Percentiles rank a stretch among this genome's conserved stretches.
phyloP scores from a whole-genome alignment of 2,113 vertebrate species.

The Okapia johnstoni region DNA sequence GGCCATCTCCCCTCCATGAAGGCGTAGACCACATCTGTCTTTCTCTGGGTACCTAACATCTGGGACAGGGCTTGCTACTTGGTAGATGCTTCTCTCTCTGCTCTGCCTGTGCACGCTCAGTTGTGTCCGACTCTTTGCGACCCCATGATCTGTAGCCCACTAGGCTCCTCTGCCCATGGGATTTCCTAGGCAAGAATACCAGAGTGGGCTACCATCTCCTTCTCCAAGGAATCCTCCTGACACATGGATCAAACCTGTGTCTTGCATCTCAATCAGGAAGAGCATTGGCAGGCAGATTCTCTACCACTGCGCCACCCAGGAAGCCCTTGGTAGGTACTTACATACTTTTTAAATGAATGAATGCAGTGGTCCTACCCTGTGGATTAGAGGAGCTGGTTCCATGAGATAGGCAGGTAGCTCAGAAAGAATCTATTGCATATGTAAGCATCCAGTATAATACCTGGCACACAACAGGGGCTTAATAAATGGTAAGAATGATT shows the following conservation, averaged over 20 bases:
- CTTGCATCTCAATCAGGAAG: not conserved
- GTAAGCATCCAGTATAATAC: not conserved
- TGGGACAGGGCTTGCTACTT: not conserved
- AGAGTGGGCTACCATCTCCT: not conserved
- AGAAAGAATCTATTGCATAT: not conserved
- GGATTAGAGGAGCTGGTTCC: not conserved
- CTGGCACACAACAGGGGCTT: not conserved
- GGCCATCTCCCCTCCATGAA: not conserved
- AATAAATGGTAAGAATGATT: not conserved
- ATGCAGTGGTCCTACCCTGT: not conserved
- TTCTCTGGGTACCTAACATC: not conserved
- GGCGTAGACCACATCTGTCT: not conserved
- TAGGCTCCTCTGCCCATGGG: not conserved
- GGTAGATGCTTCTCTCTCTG: not conserved
- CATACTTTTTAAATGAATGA: not conserved
- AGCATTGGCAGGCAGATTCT: not conserved
- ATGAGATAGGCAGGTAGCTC: not conserved
- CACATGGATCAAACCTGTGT: not conserved
- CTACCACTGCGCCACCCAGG: not conserved
- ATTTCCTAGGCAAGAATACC: not conserved
- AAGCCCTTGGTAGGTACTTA: not conserved
- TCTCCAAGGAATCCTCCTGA: not conserved
- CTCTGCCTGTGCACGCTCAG: not conserved
- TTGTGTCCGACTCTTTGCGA: accelerated
- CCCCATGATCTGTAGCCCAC: not conserved